These are phyloP conservation scores for Macrobrachium rosenbergii DNA, from an alignment of 1,140 invertebrate genomes.

Conservation along the genomic window DNA sequence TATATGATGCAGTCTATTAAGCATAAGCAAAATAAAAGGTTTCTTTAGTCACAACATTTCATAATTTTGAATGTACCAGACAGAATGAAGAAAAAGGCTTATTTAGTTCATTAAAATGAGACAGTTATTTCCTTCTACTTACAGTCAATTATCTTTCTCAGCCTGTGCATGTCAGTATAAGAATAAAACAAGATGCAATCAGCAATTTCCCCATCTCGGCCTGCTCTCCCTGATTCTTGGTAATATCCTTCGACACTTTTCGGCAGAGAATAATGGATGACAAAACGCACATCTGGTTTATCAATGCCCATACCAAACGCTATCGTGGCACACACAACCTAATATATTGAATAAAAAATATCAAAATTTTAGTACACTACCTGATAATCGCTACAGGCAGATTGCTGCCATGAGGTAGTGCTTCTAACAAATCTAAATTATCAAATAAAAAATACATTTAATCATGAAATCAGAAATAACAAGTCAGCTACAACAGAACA, in stretches of 20 bases:
- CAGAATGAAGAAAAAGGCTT: not conserved
- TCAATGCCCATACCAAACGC: slow-evolving; percentile 99
- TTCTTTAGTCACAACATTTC: no score
- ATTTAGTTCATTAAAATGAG: not conserved
- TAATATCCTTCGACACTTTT: slow-evolving; percentile 98
- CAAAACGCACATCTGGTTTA: slow-evolving; percentile 91
- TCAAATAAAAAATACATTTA: not conserved
- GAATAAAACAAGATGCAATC: slow-evolving; percentile 90
- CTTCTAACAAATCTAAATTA: not conserved
- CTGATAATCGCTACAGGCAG: not conserved
- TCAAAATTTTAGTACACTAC: not conserved
- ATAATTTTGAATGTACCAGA: not conserved
- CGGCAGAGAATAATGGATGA: slow-evolving; percentile 92
- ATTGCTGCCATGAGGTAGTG: not conserved
- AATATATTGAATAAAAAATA: slow-evolving; percentile 37
- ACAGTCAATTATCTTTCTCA: slow-evolving; percentile 83
- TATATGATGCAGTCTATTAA: no score
- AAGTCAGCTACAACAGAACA: no score
- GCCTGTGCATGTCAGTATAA: slow-evolving; percentile 84
- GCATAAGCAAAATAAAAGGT: no score
- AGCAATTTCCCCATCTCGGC: slow-evolving; percentile 87
- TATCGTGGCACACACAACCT: slow-evolving; percentile 93
- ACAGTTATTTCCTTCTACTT: slow-evolving; percentile 68
- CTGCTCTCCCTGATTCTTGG: slow-evolving; percentile 96
- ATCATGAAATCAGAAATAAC: not conserved